Percentiles rank a stretch among this genome's conserved stretches.
phyloP scores from a whole-genome alignment of 2,113 vertebrate genomes.

The sheep (Ovis aries) region ARS-UI_Ramb_v3.0 NC_056067.1:1958501-1959000 shows the following conservation, averaged over 20 bases:
- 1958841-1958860: not conserved
- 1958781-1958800: not conserved
- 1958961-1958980: not conserved
- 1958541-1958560: not conserved
- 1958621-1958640: not conserved
- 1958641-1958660: not conserved
- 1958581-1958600: not conserved
- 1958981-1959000: not conserved
- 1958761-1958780: not conserved
- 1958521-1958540: not conserved
- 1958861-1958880: not conserved
- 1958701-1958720: not conserved
- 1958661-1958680: not conserved
- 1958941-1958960: not conserved
- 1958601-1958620: not conserved
- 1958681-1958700: not conserved
- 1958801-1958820: not conserved
- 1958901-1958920: not conserved
- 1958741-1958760: not conserved
- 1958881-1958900: not conserved
- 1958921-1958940: fast-evolving
- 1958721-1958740: not conserved
- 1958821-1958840: not conserved
- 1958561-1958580: not conserved
- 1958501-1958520: not conserved